Evolutionary conservation across 2,888 invertebrate species (phyloP).

Genomic region (Mesochorus sp.): DNA sequence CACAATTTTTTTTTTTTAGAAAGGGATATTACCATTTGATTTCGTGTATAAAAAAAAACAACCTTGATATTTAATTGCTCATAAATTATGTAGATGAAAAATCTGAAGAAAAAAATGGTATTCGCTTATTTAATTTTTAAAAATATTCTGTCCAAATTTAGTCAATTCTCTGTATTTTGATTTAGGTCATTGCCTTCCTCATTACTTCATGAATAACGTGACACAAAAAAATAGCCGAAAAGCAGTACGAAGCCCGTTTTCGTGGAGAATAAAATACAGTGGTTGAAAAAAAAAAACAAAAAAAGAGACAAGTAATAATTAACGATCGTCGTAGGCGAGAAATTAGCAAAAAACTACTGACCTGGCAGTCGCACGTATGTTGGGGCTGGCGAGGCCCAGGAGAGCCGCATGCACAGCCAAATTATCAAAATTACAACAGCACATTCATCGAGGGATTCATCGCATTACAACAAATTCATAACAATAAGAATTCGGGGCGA

Average conservation of each 20-base stretch:
- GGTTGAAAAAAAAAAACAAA: conserved; percentile 21
- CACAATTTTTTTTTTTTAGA: too few species aligned
- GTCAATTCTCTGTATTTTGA: too few species aligned
- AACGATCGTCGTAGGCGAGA: conserved; percentile 55
- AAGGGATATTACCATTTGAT: too few species aligned
- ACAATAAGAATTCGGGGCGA: conserved; percentile 18
- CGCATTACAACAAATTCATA: conserved; percentile 50
- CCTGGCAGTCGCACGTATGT: conserved; percentile 83
- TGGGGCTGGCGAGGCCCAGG: conserved; percentile 83
- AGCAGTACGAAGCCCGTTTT: neutral
- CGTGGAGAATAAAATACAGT: neutral
- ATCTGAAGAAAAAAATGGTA: too few species aligned
- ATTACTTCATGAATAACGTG: too few species aligned
- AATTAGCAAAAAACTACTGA: conserved; percentile 72
- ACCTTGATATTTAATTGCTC: too few species aligned
- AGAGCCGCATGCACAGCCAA: conserved; percentile 86
- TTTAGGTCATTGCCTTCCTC: too few species aligned
- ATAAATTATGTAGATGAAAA: too few species aligned
- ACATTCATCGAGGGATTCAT: conserved; percentile 67
- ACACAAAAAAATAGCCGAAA: too few species aligned
- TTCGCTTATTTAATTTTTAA: too few species aligned
- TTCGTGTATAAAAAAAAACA: too few species aligned
- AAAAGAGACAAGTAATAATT: conserved; percentile 42
- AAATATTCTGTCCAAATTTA: too few species aligned
- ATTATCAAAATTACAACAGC: conserved; percentile 76